phyloP scores from a whole-genome alignment of 1,140 invertebrate genomes.

The Drosophila ogumai region DNA sequence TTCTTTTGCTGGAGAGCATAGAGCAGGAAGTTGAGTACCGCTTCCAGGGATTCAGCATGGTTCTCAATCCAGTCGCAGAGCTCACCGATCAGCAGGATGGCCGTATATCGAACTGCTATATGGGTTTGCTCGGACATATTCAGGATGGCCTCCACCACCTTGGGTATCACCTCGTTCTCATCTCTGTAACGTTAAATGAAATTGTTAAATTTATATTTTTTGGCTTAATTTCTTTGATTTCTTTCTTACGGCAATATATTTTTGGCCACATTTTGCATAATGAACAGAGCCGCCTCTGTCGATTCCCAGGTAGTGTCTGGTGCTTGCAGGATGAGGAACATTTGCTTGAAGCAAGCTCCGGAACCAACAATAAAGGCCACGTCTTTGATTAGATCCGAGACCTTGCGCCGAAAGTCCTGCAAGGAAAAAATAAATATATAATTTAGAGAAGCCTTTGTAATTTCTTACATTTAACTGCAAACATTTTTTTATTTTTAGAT shows the following conservation, averaged over 20 bases:
- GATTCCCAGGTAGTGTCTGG: slow-evolving; percentile 93
- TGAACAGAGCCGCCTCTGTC: slow-evolving; percentile 97
- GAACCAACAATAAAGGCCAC: slow-evolving; percentile 99
- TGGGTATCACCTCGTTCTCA: slow-evolving; percentile 96
- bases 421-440: slow-evolving; percentile 62
- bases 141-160: slow-evolving; percentile 96
- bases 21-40: slow-evolving; percentile 92
- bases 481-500: no score
- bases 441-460: no score
- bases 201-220: not conserved
- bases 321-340: slow-evolving; percentile 91
- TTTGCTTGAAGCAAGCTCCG: slow-evolving; percentile 95
- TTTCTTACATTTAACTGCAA: no score
- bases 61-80: slow-evolving; percentile 97
- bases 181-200: slow-evolving; percentile 87
- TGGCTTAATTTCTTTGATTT: slow-evolving; percentile 60
- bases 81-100: slow-evolving; percentile 95
- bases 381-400: slow-evolving; percentile 97
- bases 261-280: slow-evolving; percentile 98
- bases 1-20: slow-evolving; percentile 89
- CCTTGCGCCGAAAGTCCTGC: slow-evolving; percentile 94
- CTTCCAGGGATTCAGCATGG: slow-evolving; percentile 92
- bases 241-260: slow-evolving; percentile 98
- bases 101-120: slow-evolving; percentile 94
- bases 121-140: slow-evolving; percentile 94